A percentile compares a stretch with the other conserved stretches of the same genome.
Conservation (phyloP, 2,113 vertebrate species). For the Ascaphus truei region DNA sequence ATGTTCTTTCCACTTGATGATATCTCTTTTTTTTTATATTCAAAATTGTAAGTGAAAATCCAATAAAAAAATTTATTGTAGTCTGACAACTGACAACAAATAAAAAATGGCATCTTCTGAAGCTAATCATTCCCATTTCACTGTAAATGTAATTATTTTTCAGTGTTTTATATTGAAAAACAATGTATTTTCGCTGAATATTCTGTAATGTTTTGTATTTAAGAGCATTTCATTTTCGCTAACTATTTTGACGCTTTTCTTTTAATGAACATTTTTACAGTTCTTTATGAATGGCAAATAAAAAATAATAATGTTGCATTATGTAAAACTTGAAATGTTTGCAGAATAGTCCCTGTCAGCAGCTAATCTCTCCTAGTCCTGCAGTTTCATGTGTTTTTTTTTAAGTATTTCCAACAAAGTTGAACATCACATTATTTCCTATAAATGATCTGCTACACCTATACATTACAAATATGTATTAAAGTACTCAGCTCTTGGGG, state of each 20-base stretch:
- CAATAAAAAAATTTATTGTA: too few species aligned
- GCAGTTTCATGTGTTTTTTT: neutral
- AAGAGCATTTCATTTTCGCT: slow-evolving; percentile 12
- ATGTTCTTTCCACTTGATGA: neutral
- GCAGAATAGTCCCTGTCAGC: neutral
- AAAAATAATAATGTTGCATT: slow-evolving; percentile 7
- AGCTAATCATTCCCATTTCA: neutral
- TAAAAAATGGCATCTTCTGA: too few species aligned
- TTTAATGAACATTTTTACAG: slow-evolving; percentile 11
- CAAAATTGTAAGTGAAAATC: too few species aligned
- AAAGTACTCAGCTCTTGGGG: too few species aligned
- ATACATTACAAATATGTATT: too few species aligned
- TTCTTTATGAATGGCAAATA: slow-evolving; percentile 5
- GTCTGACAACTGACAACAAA: too few species aligned
- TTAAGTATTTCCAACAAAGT: too few species aligned
- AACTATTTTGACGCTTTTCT: neutral
- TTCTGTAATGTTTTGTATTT: neutral
- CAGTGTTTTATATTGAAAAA: neutral
- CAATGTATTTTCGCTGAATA: slow-evolving; percentile 7
- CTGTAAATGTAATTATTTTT: neutral
- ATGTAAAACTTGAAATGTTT: neutral
- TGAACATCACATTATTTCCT: too few species aligned
- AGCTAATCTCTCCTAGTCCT: neutral
- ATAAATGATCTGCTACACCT: too few species aligned
- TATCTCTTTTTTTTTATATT: neutral